Base-by-base conservation (phyloP, 2,113 vertebrate species). In the Trematocara unimaculatum region DNA sequence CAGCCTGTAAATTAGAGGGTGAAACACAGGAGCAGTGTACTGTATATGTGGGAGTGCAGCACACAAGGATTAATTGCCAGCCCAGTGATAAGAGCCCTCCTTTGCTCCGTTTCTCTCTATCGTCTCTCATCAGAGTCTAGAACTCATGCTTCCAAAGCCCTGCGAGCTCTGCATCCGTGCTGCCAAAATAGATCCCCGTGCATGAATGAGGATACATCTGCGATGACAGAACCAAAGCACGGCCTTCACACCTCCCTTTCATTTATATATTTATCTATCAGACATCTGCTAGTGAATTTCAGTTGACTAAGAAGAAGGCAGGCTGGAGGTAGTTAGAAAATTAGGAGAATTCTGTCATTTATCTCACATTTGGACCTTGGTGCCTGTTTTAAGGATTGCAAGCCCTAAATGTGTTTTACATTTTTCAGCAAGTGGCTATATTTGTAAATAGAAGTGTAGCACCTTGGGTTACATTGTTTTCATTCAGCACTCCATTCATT, bases 1-100 rank as follows among this genome's bases (percentile, higher is more conserved):
- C 84, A 87, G 92, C 86, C 88, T 91, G 91, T 88, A 94, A 96
- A 96, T 96, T 90, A 94, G 90, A 92, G 88, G 85, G 79, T 87
- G 80, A 84, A 84, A 84, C 90, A 88, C 83, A 87, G 83, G 82
- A 87, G 81, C 82, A 31, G 87, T 82, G 56, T 86, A 89, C 88
- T 82, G 62, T 88, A 93, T 92, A 87, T 89, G 88, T 91, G 78
- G 88, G 83, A 85, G 87, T 78, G 83, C 29, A 4, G 56, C 83
- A 81, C 82, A 90, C 79, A 23, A 89, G 86, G 89, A 93, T 92
- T 94, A 90, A 95, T 94, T 93, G 83, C 78, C 58, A 85, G 85
- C 40, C 78, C 54, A 31, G 89, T 64, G 85, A 95, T 86, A 89
- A 89, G 89, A 88, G 88, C 56, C 86, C 84, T 88, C 84, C 86